Evolutionary conservation across 2,888 invertebrate genomes (phyloP).

Genomic region (Silvanus unidentatus): DNA sequence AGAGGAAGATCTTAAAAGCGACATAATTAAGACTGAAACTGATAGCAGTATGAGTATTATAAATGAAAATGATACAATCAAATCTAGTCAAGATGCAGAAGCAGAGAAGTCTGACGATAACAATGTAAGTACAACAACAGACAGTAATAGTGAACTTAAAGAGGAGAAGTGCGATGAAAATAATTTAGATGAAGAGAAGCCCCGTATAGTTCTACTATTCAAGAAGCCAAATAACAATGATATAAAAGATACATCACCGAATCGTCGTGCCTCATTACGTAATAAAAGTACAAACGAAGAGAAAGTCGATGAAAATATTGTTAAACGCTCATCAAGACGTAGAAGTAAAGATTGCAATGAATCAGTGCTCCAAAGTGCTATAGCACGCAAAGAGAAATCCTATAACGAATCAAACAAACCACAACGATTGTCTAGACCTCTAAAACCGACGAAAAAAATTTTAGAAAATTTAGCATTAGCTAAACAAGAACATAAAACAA

Average conservation of each 20-base stretch:
- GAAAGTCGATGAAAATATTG: slow-evolving; percentile 16
- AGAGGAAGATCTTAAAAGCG: slow-evolving; percentile 5
- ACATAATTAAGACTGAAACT: slow-evolving; percentile 5
- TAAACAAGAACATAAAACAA: slow-evolving; percentile 28
- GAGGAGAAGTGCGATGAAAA: slow-evolving; percentile 16
- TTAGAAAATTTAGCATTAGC: slow-evolving; percentile 57
- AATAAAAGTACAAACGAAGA: slow-evolving; percentile 25
- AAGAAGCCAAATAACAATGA: slow-evolving; percentile 35
- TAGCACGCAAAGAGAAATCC: slow-evolving; percentile 66
- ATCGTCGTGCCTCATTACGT: slow-evolving; percentile 44
- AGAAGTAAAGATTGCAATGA: slow-evolving; percentile 57
- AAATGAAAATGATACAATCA: slow-evolving; percentile 2
- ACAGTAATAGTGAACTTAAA: slow-evolving; percentile 14
- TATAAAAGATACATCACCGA: slow-evolving; percentile 36
- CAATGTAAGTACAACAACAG: slow-evolving; percentile 10
- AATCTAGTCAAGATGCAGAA: slow-evolving; percentile 9
- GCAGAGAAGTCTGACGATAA: slow-evolving; percentile 16
- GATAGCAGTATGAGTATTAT: slow-evolving; percentile 1
- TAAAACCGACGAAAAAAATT: slow-evolving; percentile 63
- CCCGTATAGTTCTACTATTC: slow-evolving; percentile 20
- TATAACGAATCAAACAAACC: slow-evolving; percentile 51
- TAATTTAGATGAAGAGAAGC: slow-evolving; percentile 13
- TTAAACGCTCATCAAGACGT: slow-evolving; percentile 59
- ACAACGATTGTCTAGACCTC: slow-evolving; percentile 52
- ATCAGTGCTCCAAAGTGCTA: slow-evolving; percentile 63